phyloP scores from a whole-genome alignment of 2,797 vertebrate species.

The Crocodylus rhombifer region DNA sequence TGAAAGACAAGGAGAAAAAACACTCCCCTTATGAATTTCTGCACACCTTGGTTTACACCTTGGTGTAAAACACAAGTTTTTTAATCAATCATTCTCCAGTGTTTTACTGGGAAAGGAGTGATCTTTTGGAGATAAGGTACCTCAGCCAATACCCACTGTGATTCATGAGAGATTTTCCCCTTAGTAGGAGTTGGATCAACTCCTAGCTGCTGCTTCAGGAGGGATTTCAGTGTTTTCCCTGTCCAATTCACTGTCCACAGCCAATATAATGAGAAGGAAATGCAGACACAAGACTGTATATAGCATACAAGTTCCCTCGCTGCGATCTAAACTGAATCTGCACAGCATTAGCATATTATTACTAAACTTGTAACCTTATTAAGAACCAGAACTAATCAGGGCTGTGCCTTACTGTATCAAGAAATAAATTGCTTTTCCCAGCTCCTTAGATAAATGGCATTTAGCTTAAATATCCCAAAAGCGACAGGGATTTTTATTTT shows the following conservation, averaged over 20 bases:
- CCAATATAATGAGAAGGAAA: not conserved
- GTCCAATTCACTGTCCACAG: not conserved
- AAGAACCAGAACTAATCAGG: not conserved
- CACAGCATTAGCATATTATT: not conserved
- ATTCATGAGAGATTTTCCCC: accelerated
- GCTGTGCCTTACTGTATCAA: not conserved
- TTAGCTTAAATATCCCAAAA: not conserved
- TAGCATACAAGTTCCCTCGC: too few species aligned
- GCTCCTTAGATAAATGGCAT: not conserved
- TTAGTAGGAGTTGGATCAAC: not conserved
- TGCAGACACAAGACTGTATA: not conserved
- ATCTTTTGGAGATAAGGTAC: not conserved
- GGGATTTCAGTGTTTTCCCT: not conserved
- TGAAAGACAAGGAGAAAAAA: not conserved
- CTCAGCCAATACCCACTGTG: not conserved
- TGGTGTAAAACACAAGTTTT: too few species aligned
- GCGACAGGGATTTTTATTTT: not conserved
- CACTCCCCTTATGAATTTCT: not conserved
- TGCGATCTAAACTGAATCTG: not conserved
- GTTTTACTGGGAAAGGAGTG: not conserved
- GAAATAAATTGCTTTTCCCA: not conserved
- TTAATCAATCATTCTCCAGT: too few species aligned
- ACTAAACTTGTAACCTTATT: not conserved
- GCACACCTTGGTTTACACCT: not conserved
- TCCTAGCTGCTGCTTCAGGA: not conserved